Base-by-base conservation (phyloP, 2,113 vertebrate species). In the Pogonocichla stellata region DNA sequence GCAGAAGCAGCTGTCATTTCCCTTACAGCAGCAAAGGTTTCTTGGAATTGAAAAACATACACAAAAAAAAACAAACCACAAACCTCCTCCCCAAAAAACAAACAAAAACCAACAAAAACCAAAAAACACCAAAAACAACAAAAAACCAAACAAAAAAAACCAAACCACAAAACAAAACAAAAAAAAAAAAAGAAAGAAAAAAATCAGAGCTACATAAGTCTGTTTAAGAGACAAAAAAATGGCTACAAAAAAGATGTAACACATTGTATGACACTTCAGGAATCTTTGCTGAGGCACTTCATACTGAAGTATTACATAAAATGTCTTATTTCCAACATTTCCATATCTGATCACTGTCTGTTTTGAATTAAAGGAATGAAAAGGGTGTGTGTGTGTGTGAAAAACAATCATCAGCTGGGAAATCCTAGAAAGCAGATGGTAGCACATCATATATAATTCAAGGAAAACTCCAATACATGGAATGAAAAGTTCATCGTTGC, bases 231-330 rank as follows among this genome's bases (percentile, higher is more conserved):
- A 36, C 19, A 57, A 20, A 60, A 34, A 53, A 58, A 47, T 5
- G 2, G 25, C 33, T 70, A 15, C 11, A 81, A 70, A 61, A 61
- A 53, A 48, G 4, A 40, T 17, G 3, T 31, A 14, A 40, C 18
- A 73, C 33, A 8, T 42, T 51, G 10, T 29, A 13, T 31, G 28
- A 11, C 8, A 57, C 12, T 57, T 62, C 28, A 50, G 24, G 20
- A 50, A 51, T 33, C 26, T 77, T 58, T 60, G 40, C 36, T n/a
- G n/a, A 79, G 10, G 19, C 33, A 34, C 4, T 80, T 77, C 20
- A 29, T 51, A 48, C 5, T 26, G 14, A 74, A 5, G 8, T 33
- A 22, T 33, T 84, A 48, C 0, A 0, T 33, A 26, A 80, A 78
- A 25, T 5, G 2, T 17, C 19, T 51, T 56, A 26, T 70, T 80